These are phyloP conservation scores for Aelia acuminata DNA, from an alignment of 2,888 invertebrate genomes.

Conservation along the genomic window DNA sequence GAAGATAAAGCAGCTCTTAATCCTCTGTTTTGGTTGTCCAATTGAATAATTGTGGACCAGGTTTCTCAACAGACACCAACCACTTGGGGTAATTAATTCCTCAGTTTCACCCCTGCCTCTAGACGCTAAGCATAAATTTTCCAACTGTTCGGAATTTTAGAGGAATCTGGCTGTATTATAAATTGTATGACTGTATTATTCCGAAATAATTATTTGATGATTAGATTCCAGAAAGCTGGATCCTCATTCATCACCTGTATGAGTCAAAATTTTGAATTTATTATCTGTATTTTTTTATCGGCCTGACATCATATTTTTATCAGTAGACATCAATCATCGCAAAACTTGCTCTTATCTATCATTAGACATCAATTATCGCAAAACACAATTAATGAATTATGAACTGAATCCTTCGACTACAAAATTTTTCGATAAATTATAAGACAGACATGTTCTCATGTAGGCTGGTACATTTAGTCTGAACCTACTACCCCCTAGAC, in stretches of 20 bases:
- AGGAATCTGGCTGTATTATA: not conserved
- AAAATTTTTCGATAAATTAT: no score
- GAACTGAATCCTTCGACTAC: no score
- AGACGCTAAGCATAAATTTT: not conserved
- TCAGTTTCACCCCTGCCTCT: not conserved
- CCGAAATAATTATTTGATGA: not conserved
- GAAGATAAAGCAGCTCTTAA: not conserved
- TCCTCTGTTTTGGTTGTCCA: not conserved
- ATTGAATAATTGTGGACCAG: constrained; percentile 7
- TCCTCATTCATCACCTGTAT: not conserved
- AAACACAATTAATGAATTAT: no score
- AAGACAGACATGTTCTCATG: no score
- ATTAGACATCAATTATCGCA: no score
- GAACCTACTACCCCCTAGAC: no score
- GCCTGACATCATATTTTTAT: no score
- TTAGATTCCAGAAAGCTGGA: not conserved
- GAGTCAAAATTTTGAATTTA: not conserved
- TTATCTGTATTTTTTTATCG: no score
- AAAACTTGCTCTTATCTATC: no score
- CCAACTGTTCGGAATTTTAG: not conserved
- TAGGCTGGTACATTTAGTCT: no score
- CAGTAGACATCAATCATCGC: not conserved
- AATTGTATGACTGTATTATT: no score
- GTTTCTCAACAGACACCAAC: not conserved
- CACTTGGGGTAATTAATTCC: not conserved